Evolutionary conservation across 2,888 invertebrate genomes (phyloP), one percentile per base, ranked within the genome.

Genomic region (Teleogryllus oceanicus): DNA sequence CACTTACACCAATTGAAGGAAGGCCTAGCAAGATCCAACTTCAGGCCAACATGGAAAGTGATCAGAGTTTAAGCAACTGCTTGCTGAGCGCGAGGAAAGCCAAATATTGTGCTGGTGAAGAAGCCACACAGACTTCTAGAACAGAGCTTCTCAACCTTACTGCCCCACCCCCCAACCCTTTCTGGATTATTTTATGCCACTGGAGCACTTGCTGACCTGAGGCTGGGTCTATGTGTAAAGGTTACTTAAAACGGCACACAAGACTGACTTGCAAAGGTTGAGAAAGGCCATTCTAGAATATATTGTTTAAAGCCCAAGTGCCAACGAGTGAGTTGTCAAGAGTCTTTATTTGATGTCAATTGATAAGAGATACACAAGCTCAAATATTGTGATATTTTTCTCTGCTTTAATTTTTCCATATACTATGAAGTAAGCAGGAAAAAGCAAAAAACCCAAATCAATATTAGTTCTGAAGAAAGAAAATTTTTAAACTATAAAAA

Each of bases 21-120:
- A 62, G 62, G 62, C 62, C n/a, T 62, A 62, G 62, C n/a, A 62
- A 62, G 62, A 62, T 62, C 62, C 62, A 62, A 62, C 62, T 62
- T 62, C 62, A 18, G 62, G 62, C 62, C 62, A 62, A 62, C 62
- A 62, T 13, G 62, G 62, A 62, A 62, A 62, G 37, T 37, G 62
- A 62, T 62, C 62, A 62, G 62, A 62, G 13, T 62, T n/a, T 62
- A 62, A 62, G 62, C 62, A 62, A 62, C 62, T 62, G 62, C 62
- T 62, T 62, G 13, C 16, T 11, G 37, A 62, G n/a, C 62, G n/a
- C 62, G 62, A n/a, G n/a, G 62, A 62, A 62, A 62, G 62, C 62
- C 62, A 62, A 62, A 62, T n/a, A 18, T 62, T 18, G 62, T 62
- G 62, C 62, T 62, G 62, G 62, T 62, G 62, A 62, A 62, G 62